These are phyloP conservation scores for Clavelina lepadiformis DNA, from an alignment of 23 tunicate species.

Conservation along the genomic window DNA sequence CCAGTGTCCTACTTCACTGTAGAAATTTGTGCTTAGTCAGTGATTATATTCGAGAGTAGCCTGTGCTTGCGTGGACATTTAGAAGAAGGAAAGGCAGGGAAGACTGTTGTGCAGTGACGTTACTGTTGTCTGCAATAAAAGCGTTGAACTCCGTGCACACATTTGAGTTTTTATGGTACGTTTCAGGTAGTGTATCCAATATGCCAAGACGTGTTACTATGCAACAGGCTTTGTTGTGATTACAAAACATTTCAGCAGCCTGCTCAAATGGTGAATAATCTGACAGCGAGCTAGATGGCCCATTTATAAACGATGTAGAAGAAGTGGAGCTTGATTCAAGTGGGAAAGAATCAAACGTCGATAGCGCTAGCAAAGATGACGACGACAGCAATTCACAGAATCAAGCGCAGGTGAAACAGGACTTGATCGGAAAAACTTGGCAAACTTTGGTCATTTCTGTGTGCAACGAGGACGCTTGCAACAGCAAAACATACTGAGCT, in stretches of 20 bases:
- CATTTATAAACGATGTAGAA: neutral
- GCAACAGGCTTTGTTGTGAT: neutral
- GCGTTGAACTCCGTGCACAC: no score
- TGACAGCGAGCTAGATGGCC: neutral
- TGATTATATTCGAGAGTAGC: no score
- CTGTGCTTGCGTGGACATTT: no score
- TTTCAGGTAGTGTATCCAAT: no score
- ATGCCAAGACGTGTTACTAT: no score
- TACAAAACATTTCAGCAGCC: constrained; percentile 7
- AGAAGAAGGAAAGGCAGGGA: no score
- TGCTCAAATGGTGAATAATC: no score
- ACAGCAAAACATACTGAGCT: constrained; percentile 17
- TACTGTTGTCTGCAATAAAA: no score
- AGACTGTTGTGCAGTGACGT: no score
- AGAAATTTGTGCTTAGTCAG: no score
- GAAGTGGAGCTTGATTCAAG: constrained; percentile 1
- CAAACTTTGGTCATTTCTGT: neutral
- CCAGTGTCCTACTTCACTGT: no score
- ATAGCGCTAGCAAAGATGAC: constrained; percentile 1
- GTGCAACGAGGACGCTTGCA: constrained; percentile 11
- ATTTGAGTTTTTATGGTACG: no score
- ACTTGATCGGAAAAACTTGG: constrained; percentile 8
- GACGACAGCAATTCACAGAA: constrained; percentile 1
- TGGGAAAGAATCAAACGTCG: constrained; percentile 3
- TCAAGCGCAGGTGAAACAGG: constrained; percentile 8